Percentiles rank a stretch among this genome's conserved stretches.
phyloP scores from a whole-genome alignment of 2,797 vertebrate genomes.

The Notoglanidium macrostoma region DNA sequence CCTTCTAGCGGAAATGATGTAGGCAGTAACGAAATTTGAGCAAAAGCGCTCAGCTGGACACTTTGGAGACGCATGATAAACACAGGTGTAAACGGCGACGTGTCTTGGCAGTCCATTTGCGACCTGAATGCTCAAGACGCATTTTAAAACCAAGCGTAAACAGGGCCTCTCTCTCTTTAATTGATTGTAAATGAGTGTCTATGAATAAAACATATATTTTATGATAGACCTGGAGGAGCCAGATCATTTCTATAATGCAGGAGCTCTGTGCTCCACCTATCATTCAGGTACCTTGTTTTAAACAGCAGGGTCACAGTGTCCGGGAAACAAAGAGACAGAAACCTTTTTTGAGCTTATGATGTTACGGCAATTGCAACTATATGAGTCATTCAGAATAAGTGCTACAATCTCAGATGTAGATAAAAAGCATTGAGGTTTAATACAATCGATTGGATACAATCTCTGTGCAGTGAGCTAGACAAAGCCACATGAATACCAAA shows the following conservation, averaged over 20 bases:
- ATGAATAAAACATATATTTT: constrained; percentile 42
- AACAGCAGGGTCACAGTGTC: neutral
- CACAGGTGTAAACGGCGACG: too few relatives aligned
- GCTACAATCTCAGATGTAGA: neutral
- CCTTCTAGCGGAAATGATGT: too few relatives aligned
- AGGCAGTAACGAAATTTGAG: too few relatives aligned
- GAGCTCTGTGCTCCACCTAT: constrained; percentile 9
- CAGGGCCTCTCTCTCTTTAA: too few relatives aligned
- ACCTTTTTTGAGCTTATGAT: neutral
- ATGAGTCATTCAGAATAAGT: neutral
- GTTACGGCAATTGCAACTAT: neutral
- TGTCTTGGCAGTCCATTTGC: too few relatives aligned
- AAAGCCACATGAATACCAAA: neutral
- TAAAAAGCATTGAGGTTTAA: neutral
- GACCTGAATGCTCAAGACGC: too few relatives aligned
- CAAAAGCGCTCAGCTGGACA: too few relatives aligned
- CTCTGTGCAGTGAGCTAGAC: neutral
- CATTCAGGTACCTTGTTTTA: constrained; percentile 17
- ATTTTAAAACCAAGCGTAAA: too few relatives aligned
- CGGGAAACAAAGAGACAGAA: neutral
- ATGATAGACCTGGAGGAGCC: constrained; percentile 23
- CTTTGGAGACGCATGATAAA: too few relatives aligned
- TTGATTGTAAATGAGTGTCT: constrained; percentile 18
- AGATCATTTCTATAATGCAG: constrained; percentile 40
- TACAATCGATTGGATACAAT: neutral